These are phyloP conservation scores for Pachyrhynchus sulphureomaculatus DNA, from an alignment of 1,140 invertebrate species.

Conservation along the genomic window DNA sequence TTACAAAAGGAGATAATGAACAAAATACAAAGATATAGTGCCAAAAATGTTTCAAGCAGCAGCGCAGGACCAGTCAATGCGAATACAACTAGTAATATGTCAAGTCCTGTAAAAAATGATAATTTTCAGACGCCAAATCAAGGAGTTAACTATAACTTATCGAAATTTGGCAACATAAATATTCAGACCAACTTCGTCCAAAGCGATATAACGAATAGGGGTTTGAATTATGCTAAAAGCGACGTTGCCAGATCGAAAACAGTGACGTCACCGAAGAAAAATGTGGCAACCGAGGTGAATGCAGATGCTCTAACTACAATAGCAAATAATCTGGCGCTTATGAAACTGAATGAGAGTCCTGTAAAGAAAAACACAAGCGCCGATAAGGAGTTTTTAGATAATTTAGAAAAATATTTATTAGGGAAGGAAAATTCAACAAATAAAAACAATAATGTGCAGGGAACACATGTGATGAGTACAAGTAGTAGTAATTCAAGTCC, in stretches of 20 bases:
- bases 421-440: conserved; percentile 4
- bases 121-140: background rate
- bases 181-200: conserved; percentile 21
- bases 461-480: background rate
- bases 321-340: conserved; percentile 25
- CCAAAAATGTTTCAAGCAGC: background rate
- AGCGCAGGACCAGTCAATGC: background rate
- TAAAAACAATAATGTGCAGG: background rate
- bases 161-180: background rate
- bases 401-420: conserved; percentile 37
- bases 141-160: background rate
- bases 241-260: conserved; percentile 32
- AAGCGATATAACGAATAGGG: conserved; percentile 36
- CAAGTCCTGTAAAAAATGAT: background rate
- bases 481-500: background rate
- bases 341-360: conserved; percentile 32
- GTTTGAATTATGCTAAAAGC: conserved; percentile 30
- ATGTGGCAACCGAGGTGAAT: conserved; percentile 24
- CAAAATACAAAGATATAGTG: conserved; percentile 22
- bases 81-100: background rate
- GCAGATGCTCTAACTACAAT: conserved; percentile 10
- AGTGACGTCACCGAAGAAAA: conserved; percentile 30
- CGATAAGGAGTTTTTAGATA: conserved; percentile 32
- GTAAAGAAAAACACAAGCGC: background rate
- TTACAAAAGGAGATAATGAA: conserved; percentile 28